phyloP scores from a whole-genome alignment of 2,113 vertebrate species.

The Panthera leo region DNA sequence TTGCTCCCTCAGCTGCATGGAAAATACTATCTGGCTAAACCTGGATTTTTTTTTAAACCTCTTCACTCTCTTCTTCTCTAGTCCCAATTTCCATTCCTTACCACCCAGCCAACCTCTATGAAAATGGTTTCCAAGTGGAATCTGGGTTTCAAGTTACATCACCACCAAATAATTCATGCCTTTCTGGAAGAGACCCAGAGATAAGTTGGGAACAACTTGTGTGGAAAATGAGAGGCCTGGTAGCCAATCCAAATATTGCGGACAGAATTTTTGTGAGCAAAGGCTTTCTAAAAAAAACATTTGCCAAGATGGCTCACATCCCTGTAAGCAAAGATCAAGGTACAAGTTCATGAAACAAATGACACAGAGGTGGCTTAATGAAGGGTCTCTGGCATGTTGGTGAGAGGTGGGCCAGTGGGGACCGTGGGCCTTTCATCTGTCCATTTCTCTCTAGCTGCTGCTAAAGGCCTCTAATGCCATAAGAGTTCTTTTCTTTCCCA shows the following conservation, averaged over 20 bases:
- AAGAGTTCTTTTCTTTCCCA: not conserved
- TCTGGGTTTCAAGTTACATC: conserved; percentile 1
- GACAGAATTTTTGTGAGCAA: not conserved
- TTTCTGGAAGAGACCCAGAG: not conserved
- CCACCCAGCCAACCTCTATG: not conserved
- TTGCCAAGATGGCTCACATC: not conserved
- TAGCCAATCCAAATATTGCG: not conserved
- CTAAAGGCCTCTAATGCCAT: not conserved
- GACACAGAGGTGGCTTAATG: not conserved
- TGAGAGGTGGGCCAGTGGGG: not conserved
- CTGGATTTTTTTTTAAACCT: not conserved
- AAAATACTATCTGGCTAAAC: not conserved
- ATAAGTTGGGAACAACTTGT: not conserved
- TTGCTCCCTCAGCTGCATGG: not conserved
- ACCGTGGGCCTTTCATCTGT: not conserved
- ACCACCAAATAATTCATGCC: not conserved
- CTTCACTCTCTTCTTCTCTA: not conserved
- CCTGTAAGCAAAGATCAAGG: not conserved
- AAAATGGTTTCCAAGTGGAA: not conserved
- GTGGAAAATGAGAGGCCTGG: not conserved
- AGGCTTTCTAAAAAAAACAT: not conserved
- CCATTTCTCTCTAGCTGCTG: not conserved
- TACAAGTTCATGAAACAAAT: not conserved
- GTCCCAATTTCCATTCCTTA: not conserved
- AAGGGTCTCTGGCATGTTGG: not conserved